Percentiles rank a stretch among this genome's conserved stretches.
These are phyloP conservation scores for Epinotia nisella DNA, from an alignment of 2,888 invertebrate genomes.

Conservation along the genomic window DNA sequence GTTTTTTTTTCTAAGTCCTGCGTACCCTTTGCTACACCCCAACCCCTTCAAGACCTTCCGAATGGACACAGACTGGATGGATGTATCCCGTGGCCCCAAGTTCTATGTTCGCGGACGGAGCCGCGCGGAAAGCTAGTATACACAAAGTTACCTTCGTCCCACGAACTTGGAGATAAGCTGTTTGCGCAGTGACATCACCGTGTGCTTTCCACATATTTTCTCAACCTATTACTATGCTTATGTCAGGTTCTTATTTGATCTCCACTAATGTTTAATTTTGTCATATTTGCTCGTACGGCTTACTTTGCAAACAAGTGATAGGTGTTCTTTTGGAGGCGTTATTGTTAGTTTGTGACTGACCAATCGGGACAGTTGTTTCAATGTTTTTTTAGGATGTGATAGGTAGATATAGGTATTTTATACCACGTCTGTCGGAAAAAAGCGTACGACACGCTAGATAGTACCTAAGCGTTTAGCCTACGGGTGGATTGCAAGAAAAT, in stretches of 20 bases:
- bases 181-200: conserved; percentile 33
- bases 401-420: no score
- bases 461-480: no score
- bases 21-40: no score
- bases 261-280: conserved; percentile 40
- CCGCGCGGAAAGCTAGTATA: no score
- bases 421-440: no score
- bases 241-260: conserved; percentile 41
- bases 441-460: no score
- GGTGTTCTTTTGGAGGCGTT: conserved; percentile 33
- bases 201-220: conserved; percentile 41
- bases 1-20: no score
- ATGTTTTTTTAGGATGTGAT: background rate
- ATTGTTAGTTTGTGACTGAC: conserved; percentile 21
- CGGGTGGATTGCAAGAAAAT: no score
- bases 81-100: no score
- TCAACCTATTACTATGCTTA: conserved; percentile 41
- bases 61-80: no score
- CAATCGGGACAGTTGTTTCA: conserved; percentile 9
- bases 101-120: no score
- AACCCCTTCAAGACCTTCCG: no score
- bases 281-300: conserved; percentile 40
- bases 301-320: conserved; percentile 43
- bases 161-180: background rate
- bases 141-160: background rate